phyloP scores from a whole-genome alignment of 2,797 vertebrate species.

The Helicolenus hilgendorfi region DNA sequence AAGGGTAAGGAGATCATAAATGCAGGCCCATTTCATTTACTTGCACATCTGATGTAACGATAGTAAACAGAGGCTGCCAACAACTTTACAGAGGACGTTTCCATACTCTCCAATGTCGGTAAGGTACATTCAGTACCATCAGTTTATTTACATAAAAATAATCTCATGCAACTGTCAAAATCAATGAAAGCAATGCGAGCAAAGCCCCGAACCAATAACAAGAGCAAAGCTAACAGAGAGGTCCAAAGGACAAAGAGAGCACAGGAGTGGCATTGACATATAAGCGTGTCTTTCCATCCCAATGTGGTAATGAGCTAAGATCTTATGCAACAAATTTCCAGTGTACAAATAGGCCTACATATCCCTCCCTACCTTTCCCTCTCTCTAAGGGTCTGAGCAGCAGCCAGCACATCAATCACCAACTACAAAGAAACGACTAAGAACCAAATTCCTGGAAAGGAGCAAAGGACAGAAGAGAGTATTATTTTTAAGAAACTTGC shows the following conservation, averaged over 20 bases:
- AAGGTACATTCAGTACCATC: neutral
- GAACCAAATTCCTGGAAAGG: slow-evolving; percentile 50
- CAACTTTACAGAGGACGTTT: neutral
- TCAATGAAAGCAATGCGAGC: neutral
- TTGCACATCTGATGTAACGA: neutral
- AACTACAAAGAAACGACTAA: slow-evolving; percentile 36
- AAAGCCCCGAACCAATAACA: neutral
- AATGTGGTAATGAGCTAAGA: slow-evolving; percentile 31
- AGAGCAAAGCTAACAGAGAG: neutral
- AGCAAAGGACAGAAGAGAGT: slow-evolving; percentile 16
- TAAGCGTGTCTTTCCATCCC: slow-evolving; percentile 27
- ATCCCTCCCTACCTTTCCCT: neutral
- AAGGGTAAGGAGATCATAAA: neutral
- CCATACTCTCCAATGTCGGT: neutral
- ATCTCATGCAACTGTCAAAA: neutral
- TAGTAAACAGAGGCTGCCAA: neutral
- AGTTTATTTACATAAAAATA: neutral
- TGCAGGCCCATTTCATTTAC: neutral
- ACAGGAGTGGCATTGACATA: neutral
- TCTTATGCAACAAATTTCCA: slow-evolving; percentile 70
- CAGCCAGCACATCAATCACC: slow-evolving; percentile 61
- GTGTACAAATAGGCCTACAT: slow-evolving; percentile 13
- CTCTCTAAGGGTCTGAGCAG: neutral
- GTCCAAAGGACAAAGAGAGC: slow-evolving; percentile 5
- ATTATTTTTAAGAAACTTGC: slow-evolving; percentile 12